Evolutionary conservation across 2,797 vertebrate genomes (phyloP).

Genomic region (Orientallactaga sibirica): DNA sequence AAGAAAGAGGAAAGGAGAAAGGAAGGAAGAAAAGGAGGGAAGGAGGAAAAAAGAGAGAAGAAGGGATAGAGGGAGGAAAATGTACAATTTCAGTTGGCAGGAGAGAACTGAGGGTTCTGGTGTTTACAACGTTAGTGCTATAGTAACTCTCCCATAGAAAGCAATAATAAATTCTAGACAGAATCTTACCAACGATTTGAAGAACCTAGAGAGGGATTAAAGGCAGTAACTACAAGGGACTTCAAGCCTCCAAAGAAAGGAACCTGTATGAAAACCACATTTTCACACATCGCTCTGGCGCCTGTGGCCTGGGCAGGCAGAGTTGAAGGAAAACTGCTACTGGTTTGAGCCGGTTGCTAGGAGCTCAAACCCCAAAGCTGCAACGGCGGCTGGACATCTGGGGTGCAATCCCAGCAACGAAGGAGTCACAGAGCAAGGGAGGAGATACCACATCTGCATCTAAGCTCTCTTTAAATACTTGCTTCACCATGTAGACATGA

Average conservation of each 20-base stretch:
- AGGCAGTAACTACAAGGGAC: neutral
- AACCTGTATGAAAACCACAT: neutral
- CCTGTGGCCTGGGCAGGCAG: neutral
- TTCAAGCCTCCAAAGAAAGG: neutral
- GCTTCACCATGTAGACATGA: no score
- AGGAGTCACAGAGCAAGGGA: neutral
- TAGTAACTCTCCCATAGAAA: constrained; percentile 1
- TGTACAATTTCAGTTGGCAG: neutral
- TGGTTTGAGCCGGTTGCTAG: neutral
- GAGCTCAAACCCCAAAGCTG: neutral
- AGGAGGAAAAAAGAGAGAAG: no score
- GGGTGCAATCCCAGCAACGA: neutral
- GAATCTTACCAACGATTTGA: constrained; percentile 28
- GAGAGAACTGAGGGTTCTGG: neutral
- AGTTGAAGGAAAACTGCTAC: neutral
- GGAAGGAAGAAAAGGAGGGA: no score
- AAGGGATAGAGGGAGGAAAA: neutral
- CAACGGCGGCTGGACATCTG: neutral
- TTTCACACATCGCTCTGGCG: neutral
- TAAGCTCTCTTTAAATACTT: neutral
- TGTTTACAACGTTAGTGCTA: neutral
- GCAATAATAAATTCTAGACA: constrained; percentile 21
- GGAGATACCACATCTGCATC: neutral
- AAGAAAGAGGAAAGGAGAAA: neutral
- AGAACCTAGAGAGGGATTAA: neutral